Conservation (phyloP, 2,888 invertebrate species). For the Spilosoma lubricipeda region DNA sequence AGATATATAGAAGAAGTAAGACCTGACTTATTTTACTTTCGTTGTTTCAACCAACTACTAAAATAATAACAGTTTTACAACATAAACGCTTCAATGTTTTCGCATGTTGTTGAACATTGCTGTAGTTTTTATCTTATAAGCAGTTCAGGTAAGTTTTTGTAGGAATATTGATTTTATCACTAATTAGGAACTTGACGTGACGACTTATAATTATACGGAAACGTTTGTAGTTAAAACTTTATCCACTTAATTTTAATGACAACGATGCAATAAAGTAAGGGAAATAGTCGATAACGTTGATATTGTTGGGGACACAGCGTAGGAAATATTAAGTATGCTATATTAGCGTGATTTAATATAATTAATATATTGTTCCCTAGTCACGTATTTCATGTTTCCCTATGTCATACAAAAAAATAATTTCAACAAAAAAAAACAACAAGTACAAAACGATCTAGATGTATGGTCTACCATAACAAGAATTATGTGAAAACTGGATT, state of each 20-base stretch:
- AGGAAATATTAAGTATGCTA: background rate
- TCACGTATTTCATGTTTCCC: background rate
- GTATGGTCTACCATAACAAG: no score
- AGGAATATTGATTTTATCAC: background rate
- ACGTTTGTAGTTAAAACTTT: background rate
- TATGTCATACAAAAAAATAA: no score
- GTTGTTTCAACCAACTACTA: constrained; percentile 19
- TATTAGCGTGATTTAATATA: background rate
- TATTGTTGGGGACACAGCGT: background rate
- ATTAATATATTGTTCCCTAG: background rate
- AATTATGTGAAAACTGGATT: no score
- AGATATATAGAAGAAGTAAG: constrained; percentile 34
- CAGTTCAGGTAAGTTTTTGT: background rate
- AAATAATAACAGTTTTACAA: no score
- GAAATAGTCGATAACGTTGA: background rate
- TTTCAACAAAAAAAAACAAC: no score
- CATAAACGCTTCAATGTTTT: background rate
- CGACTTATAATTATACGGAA: background rate
- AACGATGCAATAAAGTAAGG: background rate
- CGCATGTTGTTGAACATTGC: background rate
- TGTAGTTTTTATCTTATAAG: background rate
- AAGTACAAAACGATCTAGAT: no score
- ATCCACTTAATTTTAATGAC: background rate
- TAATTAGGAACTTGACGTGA: background rate
- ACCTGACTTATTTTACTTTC: constrained; percentile 41